Evolutionary conservation across 1,140 invertebrate species (phyloP), one percentile per base, ranked within the genome.

Genomic region (Drosophila subpulchrella): DNA sequence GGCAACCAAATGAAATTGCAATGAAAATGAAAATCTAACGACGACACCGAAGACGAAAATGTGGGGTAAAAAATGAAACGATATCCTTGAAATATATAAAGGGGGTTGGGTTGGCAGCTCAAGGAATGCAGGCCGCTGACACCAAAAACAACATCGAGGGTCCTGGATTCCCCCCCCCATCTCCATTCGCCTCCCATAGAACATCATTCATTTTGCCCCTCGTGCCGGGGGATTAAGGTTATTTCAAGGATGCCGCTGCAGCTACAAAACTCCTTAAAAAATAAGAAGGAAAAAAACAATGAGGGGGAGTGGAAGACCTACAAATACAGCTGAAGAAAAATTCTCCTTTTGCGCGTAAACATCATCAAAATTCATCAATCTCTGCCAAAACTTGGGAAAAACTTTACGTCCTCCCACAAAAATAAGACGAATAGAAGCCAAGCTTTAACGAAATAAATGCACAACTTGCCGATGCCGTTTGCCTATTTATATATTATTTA

Each of bases 321-420:
- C 71, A 75, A 75, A 75, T 75, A 61, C 73, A 75, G 73, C 73
- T 53, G 39, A 60, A 81, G 75, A 71, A 83, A 83, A 82, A 71
- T 83, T 66, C 73, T 80, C 57, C 84, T 83, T 83, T 77, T 80
- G 83, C 84, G 83, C 83, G 83, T 88, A 88, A 89, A 88, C 83
- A 88, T 88, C 83, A 88, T 88, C 84, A 86, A 86, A 89, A 91
- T 91, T 91, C 90, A 91, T 91, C 90, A 91, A 91, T 91, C 90
- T 91, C 90, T 91, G 90, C 90, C 90, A 91, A 91, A 91, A 91
- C 77, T 91, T 91, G 78, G 78, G 70, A 71, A 88, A 88, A 88
- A 80, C 67, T 88, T 88, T 42, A 13, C 34, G 36, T 24, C 27
- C 42, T 6, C 11, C 27, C 41, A 30, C 13, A 36, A 17, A 39